Conservation (phyloP, 2,888 invertebrate genomes). For the Zaprionus bogoriensis region DNA sequence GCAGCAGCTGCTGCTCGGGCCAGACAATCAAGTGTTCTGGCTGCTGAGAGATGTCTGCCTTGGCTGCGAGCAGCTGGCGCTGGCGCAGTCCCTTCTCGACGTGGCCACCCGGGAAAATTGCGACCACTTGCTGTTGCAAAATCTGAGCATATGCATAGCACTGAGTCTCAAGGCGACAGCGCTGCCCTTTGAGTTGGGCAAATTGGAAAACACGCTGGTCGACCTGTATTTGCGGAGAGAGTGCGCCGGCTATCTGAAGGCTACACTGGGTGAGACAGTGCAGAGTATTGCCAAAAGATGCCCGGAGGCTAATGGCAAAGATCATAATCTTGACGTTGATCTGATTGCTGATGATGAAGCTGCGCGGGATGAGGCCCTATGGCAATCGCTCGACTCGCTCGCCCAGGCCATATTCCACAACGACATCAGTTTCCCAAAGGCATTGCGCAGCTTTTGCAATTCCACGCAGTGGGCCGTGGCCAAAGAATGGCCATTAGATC, state of each 20-base stretch:
- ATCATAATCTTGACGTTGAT: too few relatives aligned
- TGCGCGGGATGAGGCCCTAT: too few relatives aligned
- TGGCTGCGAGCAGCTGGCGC: neutral
- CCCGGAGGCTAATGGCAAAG: neutral
- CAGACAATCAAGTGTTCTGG: neutral
- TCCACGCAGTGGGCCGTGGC: neutral
- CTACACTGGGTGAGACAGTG: neutral
- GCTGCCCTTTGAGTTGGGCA: too few relatives aligned
- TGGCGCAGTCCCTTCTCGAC: neutral
- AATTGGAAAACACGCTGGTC: neutral
- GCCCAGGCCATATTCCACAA: neutral
- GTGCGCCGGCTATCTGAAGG: neutral
- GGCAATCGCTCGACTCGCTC: neutral
- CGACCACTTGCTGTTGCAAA: neutral
- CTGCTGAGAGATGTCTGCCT: too few relatives aligned
- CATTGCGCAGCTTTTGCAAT: neutral
- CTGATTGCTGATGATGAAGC: too few relatives aligned
- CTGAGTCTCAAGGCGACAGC: too few relatives aligned
- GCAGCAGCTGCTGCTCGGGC: neutral
- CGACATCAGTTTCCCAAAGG: neutral
- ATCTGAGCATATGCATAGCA: too few relatives aligned
- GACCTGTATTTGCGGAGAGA: neutral
- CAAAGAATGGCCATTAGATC: neutral
- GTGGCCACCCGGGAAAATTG: neutral
- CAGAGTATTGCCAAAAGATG: too few relatives aligned